Evolutionary conservation across 2,797 vertebrate species (phyloP).

Genomic region (Brachyalestes nurse): DNA sequence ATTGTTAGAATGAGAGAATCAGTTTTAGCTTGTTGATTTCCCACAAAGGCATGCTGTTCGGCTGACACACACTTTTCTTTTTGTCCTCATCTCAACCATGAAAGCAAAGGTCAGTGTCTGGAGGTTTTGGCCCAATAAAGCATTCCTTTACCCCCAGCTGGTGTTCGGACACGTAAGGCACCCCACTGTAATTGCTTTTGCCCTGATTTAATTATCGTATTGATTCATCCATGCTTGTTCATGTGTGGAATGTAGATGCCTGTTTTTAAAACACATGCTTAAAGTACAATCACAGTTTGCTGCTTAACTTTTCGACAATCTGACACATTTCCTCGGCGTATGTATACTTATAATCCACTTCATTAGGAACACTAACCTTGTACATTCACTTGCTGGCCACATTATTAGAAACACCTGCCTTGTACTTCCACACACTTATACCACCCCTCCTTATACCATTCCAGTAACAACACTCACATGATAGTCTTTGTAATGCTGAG

Average conservation of each 20-base stretch:
- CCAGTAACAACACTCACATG: too few species aligned
- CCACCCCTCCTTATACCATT: too few species aligned
- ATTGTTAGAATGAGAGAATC: not conserved
- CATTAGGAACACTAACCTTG: not conserved
- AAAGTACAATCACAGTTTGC: not conserved
- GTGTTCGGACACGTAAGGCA: not conserved
- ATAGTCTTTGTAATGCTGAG: too few species aligned
- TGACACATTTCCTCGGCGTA: not conserved
- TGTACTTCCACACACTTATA: too few species aligned
- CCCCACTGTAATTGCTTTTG: slow-evolving; percentile 10
- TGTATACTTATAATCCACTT: not conserved
- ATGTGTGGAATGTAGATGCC: not conserved
- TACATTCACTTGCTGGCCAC: too few species aligned
- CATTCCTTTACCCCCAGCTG: slow-evolving; percentile 4
- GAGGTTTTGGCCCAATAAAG: slow-evolving; percentile 5
- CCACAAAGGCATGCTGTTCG: not conserved
- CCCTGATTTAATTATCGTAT: slow-evolving; percentile 13
- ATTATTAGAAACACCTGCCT: too few species aligned
- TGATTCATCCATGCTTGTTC: not conserved
- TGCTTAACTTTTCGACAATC: not conserved
- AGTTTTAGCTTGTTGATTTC: slow-evolving; percentile 12
- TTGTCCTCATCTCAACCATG: not conserved
- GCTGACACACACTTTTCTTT: not conserved
- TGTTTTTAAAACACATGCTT: not conserved
- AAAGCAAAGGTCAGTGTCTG: slow-evolving; percentile 9